These are phyloP conservation scores for Diprion similis DNA, from an alignment of 1,140 invertebrate genomes.

Conservation along the genomic window DNA sequence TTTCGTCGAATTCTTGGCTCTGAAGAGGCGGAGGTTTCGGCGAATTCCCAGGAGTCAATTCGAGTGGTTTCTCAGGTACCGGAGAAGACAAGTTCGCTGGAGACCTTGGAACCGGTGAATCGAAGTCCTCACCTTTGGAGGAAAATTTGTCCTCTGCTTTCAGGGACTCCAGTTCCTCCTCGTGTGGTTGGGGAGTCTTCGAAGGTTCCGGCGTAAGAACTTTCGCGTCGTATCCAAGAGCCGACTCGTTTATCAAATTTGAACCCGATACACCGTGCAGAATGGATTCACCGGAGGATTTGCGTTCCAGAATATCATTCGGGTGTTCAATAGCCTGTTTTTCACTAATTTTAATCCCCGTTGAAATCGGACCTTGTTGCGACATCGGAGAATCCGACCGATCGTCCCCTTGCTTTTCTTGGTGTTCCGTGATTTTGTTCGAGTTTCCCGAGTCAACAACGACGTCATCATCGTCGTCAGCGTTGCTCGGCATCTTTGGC, in stretches of 20 bases:
- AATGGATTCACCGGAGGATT: not conserved
- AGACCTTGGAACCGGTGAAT: not conserved
- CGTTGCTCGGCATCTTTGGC: not conserved
- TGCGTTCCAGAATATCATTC: not conserved
- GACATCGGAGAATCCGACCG: slow-evolving; percentile 4
- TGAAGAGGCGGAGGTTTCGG: not conserved
- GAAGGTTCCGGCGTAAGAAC: slow-evolving; percentile 18
- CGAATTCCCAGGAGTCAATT: slow-evolving; percentile 1
- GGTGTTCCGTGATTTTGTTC: not conserved
- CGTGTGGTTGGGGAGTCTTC: not conserved
- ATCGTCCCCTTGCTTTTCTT: slow-evolving; percentile 7
- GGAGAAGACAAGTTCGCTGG: not conserved
- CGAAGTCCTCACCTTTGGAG: not conserved
- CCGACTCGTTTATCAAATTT: not conserved
- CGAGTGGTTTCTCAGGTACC: slow-evolving; percentile 17
- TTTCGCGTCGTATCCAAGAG: not conserved
- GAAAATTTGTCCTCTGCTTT: not conserved
- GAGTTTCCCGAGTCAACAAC: slow-evolving; percentile 38
- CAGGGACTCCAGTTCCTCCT: not conserved
- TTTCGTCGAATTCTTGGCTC: slow-evolving; percentile 11
- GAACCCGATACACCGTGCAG: not conserved
- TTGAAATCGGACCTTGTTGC: not conserved
- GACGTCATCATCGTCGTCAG: slow-evolving; percentile 44
- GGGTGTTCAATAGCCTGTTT: not conserved
- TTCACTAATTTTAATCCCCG: not conserved